Evolutionary conservation across 2,888 invertebrate genomes (phyloP), one percentile per base, ranked within the genome.

Genomic region (Nomada ruficornis): DNA sequence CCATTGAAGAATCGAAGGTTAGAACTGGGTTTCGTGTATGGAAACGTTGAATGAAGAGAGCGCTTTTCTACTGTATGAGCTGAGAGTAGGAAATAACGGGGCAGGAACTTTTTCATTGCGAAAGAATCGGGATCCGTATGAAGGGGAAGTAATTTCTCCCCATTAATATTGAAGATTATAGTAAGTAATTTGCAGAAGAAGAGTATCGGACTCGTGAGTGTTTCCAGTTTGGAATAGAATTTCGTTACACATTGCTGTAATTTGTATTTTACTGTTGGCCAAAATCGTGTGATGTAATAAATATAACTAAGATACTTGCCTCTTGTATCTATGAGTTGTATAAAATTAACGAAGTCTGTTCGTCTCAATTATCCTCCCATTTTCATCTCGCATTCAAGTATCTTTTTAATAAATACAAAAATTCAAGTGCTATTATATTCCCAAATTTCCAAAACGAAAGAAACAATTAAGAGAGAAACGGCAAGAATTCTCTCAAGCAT

Each of bases 121-220:
- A 15, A 20, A 20, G 9, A 54, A 63, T 55, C 26, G 55, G 47
- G n/a, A 69, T 55, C 18, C 23, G 26, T 15, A 52, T 60, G 10
- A 67, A 54, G 23, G 15, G 23, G 26, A 47, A 63, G 55, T 47
- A 69, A 76, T 69, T 69, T 62, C 26, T 13, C 26, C 23, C 9
- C n/a, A 23, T 5, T n/a, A 11, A 0, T 54, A 18, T 36, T 10
- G 11, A 15, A 15, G 23, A 20, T 7, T 44, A 44, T 26, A n/a
- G 13, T 15, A 7, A 20, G 42, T 42, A 62, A 52, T 62, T 42
- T 62, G 9, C 47, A 47, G 18, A 13, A 23, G 10, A 18, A 18
- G 13, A 2, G 2, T 47, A 13, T 29, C 47, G 13, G 10, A 47
- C 47, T 47, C 13, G 47, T 2, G 44, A 44, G 44, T 47, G 47